phyloP scores from a whole-genome alignment of 2,888 invertebrate genomes.

The Ophion slaviceki region DNA sequence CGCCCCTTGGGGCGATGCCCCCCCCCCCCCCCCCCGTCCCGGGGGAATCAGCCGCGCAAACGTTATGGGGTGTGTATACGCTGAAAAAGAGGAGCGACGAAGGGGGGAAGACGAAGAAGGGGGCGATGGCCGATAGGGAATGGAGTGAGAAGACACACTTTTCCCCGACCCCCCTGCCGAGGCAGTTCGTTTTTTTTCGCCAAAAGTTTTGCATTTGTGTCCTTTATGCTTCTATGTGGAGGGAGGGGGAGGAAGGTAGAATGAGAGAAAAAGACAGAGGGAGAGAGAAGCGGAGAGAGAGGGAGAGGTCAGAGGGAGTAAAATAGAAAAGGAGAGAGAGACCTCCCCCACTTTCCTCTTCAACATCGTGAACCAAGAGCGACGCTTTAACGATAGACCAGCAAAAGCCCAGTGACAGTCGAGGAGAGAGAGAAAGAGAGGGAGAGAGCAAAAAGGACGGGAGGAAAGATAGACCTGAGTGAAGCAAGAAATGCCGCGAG shows the following conservation, averaged over 20 bases:
- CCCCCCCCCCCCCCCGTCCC: not conserved
- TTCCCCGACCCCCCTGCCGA: conserved; percentile 52
- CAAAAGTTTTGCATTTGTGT: conserved; percentile 74
- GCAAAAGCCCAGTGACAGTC: not conserved
- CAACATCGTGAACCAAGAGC: not conserved
- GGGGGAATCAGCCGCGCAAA: conserved; percentile 35
- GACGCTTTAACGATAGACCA: not conserved
- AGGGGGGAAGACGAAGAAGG: not conserved
- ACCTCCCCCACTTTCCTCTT: not conserved
- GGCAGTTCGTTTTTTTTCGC: conserved; percentile 68
- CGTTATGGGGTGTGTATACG: conserved; percentile 22
- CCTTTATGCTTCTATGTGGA: not conserved
- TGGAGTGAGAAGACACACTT: conserved; percentile 55
- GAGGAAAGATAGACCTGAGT: conserved; percentile 26
- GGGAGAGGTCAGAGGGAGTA: not conserved
- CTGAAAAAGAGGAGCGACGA: not conserved
- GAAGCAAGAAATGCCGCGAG: not conserved
- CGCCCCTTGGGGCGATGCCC: conserved; percentile 17
- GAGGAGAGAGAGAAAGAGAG: not conserved
- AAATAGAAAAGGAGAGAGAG: not conserved
- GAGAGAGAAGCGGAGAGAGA: not conserved
- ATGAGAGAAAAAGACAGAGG: not conserved
- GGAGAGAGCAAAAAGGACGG: conserved; percentile 25
- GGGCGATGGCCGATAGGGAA: conserved; percentile 9
- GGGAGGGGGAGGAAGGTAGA: not conserved